Percentiles rank a stretch among this genome's conserved stretches.
Conservation (phyloP, 2,888 invertebrate genomes). For the Leistus spinibarbis region DNA sequence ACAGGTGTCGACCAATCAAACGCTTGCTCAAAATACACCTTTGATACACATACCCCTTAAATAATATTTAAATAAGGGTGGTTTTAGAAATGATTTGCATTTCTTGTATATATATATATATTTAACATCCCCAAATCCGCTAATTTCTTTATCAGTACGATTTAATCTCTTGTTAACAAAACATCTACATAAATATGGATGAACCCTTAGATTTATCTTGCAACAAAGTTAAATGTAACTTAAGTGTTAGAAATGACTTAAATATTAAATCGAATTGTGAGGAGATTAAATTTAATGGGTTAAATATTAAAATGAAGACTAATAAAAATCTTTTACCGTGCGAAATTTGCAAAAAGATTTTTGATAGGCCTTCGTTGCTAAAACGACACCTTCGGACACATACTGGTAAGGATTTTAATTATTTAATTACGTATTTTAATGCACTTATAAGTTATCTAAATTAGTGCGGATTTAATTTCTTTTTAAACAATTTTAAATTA, state of each 20-base stretch:
- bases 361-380: conserved; percentile 87
- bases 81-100: neutral
- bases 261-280: neutral
- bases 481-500: too few relatives aligned
- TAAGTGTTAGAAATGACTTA: conserved; percentile 22
- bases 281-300: conserved; percentile 12
- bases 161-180: conserved; percentile 17
- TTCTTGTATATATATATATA: conserved; percentile 12
- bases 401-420: conserved; percentile 68
- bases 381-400: conserved; percentile 93
- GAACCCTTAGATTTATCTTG: conserved; percentile 44
- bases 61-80: conserved; percentile 21
- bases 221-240: conserved; percentile 17
- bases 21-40: neutral
- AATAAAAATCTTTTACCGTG: conserved; percentile 66
- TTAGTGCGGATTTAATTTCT: too few relatives aligned
- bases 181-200: conserved; percentile 41
- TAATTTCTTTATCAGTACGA: conserved; percentile 21
- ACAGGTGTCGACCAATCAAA: conserved; percentile 26
- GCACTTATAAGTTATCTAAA: too few relatives aligned
- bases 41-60: conserved; percentile 10
- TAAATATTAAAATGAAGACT: conserved; percentile 19
- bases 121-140: conserved; percentile 22
- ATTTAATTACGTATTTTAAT: too few relatives aligned
- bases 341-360: conserved; percentile 88